Conservation (phyloP, 2,113 vertebrate species). For the Polypterus senegalus region DNA sequence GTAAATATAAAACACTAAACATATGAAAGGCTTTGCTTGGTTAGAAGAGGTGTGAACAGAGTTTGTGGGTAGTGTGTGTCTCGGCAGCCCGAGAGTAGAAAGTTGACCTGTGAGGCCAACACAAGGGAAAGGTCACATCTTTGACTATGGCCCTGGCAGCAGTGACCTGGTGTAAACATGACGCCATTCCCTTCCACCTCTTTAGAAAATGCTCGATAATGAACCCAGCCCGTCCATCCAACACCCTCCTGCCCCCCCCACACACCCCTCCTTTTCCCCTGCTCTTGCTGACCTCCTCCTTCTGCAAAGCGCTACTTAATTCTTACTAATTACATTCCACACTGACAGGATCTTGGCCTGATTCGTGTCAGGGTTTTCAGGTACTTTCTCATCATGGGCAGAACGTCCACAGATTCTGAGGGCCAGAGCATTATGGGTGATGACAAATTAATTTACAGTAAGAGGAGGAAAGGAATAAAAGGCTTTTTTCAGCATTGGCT, state of each 20-base stretch:
- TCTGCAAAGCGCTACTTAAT: constrained; percentile 71
- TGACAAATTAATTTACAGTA: constrained; percentile 50
- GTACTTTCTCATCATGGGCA: constrained; percentile 41
- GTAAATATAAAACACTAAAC: too few relatives aligned
- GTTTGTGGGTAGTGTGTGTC: too few relatives aligned
- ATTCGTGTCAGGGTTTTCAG: constrained; percentile 43
- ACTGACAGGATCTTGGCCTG: constrained; percentile 83
- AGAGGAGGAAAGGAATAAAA: constrained; percentile 21
- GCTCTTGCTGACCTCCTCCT: constrained; percentile 65
- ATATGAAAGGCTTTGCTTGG: too few relatives aligned
- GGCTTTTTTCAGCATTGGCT: constrained; percentile 4
- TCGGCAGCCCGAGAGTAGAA: too few relatives aligned
- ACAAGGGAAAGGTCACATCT: too few relatives aligned
- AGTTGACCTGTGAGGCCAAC: too few relatives aligned
- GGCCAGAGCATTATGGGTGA: constrained; percentile 27
- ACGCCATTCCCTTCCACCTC: constrained; percentile 29
- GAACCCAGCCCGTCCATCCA: constrained; percentile 57
- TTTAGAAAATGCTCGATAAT: constrained; percentile 62
- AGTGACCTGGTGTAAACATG: constrained; percentile 17
- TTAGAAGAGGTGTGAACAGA: too few relatives aligned
- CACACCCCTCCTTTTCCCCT: constrained; percentile 27
- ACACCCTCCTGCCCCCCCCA: constrained; percentile 1
- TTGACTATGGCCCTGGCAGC: too few relatives aligned
- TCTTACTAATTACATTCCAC: constrained; percentile 83
- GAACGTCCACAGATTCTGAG: constrained; percentile 29